Base-by-base conservation (phyloP, 2,888 invertebrate genomes). In the Alentia gelatinosa region DNA sequence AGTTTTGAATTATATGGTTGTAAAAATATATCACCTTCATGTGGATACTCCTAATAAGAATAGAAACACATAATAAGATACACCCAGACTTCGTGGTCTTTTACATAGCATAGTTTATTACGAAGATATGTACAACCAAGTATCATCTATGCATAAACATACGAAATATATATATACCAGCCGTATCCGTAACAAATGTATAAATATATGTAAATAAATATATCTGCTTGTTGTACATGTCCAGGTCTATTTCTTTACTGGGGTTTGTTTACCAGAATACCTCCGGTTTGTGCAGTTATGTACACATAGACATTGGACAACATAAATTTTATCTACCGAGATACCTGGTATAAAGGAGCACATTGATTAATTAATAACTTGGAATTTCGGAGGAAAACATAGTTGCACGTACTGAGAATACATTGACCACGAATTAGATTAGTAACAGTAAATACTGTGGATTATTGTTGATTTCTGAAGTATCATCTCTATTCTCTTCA, bases 91-190 rank as follows among this genome's bases (percentile, higher is more conserved):
- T 19, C n/a, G 56, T 56, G 56, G 56, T 56, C 74, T 79, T 79
- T 79, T 33, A 74, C 79, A 39, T 79, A 79, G 79, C 79, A 86
- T 86, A 86, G 86, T 86, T 86, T 86, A 86, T 86, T 86, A 86
- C 47, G 86, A 86, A 86, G 86, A 50, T 86, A 86, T 86, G 42
- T 86, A 86, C 86, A 86, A 86, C 86, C 47, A 86, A 86, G 39
- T 79, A 12, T 47, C 47, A 47, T 40, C 86, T 86, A 86, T 42
- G 86, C 86, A 1, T 47, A 86, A 86, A 86, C 86, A 79, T 86
- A 86, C 86, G 86, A 86, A 86, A 86, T 86, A 86, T 86, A 86
- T 86, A 86, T 86, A 83, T 83, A 86, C 86, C 86, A 86, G 86
- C 86, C 86, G 50, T 86, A 47, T 86, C 47, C 86, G 86, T 86